Evolutionary conservation across 2,797 vertebrate species (phyloP).

Genomic region (Pseudochirops cupreus): DNA sequence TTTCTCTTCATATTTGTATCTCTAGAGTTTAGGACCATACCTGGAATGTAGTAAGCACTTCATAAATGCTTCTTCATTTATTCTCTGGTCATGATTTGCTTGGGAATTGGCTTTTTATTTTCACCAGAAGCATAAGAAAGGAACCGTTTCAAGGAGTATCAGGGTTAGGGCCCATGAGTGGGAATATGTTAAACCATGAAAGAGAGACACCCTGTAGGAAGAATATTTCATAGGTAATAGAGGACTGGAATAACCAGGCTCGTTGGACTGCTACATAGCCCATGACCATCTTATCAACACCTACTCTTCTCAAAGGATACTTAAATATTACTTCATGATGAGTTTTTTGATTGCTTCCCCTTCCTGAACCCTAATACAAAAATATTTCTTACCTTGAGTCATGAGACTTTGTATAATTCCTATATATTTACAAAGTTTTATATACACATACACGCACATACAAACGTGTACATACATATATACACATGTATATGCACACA

Average conservation of each 20-base stretch:
- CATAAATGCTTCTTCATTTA: neutral
- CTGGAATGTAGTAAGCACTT: neutral
- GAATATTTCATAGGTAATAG: neutral
- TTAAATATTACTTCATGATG: neutral
- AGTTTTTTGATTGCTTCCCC: neutral
- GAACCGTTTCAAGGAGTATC: neutral
- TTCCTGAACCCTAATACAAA: neutral
- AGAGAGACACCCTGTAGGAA: neutral
- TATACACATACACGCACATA: too few relatives aligned
- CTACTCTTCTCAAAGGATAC: neutral
- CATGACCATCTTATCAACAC: neutral
- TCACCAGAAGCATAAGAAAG: neutral
- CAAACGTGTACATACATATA: too few relatives aligned
- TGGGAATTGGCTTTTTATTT: neutral
- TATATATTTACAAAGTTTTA: neutral
- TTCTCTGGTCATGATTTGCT: neutral
- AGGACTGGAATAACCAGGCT: neutral
- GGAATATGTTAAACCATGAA: neutral
- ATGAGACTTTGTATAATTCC: neutral
- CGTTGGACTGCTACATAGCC: neutral
- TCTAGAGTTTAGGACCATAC: neutral
- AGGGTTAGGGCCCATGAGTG: neutral
- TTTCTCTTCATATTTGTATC: neutral
- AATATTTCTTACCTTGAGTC: neutral
- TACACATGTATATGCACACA: too few relatives aligned